phyloP scores from a whole-genome alignment of 1,140 invertebrate species.

The Thereuonema tuberculata region DNA sequence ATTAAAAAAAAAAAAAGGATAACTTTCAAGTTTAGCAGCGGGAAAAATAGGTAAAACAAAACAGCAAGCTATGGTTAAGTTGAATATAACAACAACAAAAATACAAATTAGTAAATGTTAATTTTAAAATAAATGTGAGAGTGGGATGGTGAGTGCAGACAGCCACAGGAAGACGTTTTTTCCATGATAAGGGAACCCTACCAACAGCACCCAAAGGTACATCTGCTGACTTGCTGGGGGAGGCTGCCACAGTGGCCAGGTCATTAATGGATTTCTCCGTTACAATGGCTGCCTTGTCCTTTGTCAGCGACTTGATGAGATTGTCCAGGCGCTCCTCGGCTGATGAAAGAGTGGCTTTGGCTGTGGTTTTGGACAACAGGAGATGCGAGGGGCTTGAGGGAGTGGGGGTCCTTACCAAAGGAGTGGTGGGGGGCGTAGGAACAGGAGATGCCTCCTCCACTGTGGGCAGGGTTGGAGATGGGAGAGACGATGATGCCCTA shows the following conservation, averaged over 20 bases:
- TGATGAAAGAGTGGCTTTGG: neutral
- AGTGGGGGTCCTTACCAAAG: neutral
- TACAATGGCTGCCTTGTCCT: conserved; percentile 32
- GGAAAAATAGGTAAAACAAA: too few species aligned
- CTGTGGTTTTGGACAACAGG: neutral
- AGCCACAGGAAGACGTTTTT: too few species aligned
- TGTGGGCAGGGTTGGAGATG: conserved; percentile 1
- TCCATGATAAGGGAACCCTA: too few species aligned
- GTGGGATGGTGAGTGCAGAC: too few species aligned
- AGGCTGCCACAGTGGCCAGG: conserved; percentile 6
- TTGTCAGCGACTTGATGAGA: conserved; percentile 45
- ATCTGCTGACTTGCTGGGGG: conserved; percentile 10
- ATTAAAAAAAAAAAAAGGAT: too few species aligned
- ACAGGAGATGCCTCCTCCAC: conserved; percentile 4
- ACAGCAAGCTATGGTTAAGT: too few species aligned
- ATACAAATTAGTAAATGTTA: too few species aligned
- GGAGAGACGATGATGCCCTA: conserved; percentile 5
- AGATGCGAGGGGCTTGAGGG: conserved; percentile 15
- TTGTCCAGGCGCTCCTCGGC: conserved; percentile 44
- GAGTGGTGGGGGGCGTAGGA: neutral
- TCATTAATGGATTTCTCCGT: conserved; percentile 22
- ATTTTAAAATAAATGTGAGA: too few species aligned
- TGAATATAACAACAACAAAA: too few species aligned
- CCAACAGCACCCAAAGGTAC: conserved; percentile 16
- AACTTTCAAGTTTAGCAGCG: too few species aligned